Evolutionary conservation across 2,797 vertebrate genomes (phyloP).

Genomic region (Cephalopachus bancanus): DNA sequence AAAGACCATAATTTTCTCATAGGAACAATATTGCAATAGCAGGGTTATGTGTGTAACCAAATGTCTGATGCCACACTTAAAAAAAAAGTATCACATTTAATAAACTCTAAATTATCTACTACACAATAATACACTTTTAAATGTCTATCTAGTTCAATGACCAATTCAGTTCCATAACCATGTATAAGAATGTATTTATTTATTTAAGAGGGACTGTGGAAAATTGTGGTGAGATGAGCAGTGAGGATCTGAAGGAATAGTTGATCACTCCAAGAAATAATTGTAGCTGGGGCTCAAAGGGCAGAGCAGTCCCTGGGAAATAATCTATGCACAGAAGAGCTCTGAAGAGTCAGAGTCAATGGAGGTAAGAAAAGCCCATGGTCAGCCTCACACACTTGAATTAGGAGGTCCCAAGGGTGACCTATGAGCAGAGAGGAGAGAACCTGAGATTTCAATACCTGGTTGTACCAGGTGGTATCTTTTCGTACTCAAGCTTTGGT

Average conservation of each 20-base stretch:
- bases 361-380: neutral
- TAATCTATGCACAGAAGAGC: neutral
- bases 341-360: neutral
- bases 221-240: neutral
- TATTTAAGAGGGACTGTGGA: neutral
- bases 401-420: neutral
- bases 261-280: neutral
- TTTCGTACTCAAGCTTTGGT: neutral
- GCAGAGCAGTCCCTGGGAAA: neutral
- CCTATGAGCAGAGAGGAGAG: neutral
- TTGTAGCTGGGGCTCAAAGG: neutral
- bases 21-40: neutral
- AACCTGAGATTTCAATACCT: neutral
- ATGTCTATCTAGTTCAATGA: neutral
- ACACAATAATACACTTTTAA: neutral
- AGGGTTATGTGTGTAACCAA: constrained; percentile 34
- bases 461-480: neutral
- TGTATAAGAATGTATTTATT: neutral
- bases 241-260: neutral
- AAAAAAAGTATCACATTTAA: neutral
- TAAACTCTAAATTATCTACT: neutral
- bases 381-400: neutral
- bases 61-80: neutral
- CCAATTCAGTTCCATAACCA: neutral
- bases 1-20: constrained; percentile 8